These are phyloP conservation scores for Lasioglossum vierecki DNA, from an alignment of 2,888 invertebrate species.

Conservation along the genomic window DNA sequence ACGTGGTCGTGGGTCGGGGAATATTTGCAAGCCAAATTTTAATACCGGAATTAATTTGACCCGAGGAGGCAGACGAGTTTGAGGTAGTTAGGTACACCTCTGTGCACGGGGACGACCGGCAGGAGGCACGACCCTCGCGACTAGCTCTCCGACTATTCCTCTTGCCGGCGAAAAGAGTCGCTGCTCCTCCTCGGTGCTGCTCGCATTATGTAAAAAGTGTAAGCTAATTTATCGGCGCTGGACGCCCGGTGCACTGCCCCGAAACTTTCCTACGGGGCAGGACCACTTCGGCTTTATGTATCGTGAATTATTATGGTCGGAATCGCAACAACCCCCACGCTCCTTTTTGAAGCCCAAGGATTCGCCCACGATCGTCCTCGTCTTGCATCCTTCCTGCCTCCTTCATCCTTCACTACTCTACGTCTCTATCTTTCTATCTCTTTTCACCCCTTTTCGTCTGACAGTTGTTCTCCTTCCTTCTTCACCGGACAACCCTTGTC, in stretches of 20 bases:
- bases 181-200: conserved; percentile 56
- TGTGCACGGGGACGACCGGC: conserved; percentile 43
- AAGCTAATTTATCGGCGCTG: conserved; percentile 80
- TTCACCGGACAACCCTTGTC: conserved; percentile 4
- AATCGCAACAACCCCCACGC: conserved; percentile 37
- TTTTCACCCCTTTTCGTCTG: neutral
- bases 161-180: conserved; percentile 18
- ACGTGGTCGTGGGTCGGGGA: conserved; percentile 80
- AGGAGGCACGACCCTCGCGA: conserved; percentile 11
- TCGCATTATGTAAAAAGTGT: conserved; percentile 75
- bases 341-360: conserved; percentile 57
- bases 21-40: conserved; percentile 85
- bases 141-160: conserved; percentile 35
- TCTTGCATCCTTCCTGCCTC: neutral
- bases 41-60: conserved; percentile 84
- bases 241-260: conserved; percentile 44
- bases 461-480: neutral
- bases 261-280: conserved; percentile 66
- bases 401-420: conserved; percentile 11
- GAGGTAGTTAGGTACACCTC: conserved; percentile 74
- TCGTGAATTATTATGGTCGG: conserved; percentile 81
- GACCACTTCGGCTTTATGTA: conserved; percentile 75
- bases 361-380: conserved; percentile 36
- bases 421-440: conserved; percentile 7
- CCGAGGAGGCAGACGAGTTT: conserved; percentile 77